A percentile compares a stretch with the other conserved stretches of the same genome.
Evolutionary conservation across 2,888 invertebrate species (phyloP).

Genomic region (Miltochrista miniata): DNA sequence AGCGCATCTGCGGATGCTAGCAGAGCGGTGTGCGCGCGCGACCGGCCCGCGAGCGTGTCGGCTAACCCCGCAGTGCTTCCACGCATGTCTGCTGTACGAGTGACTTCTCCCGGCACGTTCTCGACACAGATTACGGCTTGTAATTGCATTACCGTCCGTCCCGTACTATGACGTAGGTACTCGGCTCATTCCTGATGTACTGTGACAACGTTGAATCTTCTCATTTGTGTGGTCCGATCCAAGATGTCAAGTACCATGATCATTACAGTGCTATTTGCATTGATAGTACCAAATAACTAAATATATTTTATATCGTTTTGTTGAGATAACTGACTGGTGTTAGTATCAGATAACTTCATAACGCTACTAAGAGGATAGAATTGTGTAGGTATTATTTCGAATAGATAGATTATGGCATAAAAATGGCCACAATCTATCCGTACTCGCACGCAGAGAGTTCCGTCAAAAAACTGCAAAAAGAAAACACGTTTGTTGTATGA

Average conservation of each 20-base stretch:
- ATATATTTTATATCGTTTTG: too few relatives aligned
- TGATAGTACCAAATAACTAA: background rate
- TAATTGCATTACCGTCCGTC: conserved; percentile 78
- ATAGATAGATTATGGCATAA: too few relatives aligned
- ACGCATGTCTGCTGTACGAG: conserved; percentile 81
- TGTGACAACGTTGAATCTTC: background rate
- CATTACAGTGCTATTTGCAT: background rate
- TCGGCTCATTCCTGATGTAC: conserved; percentile 15
- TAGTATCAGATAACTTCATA: too few relatives aligned
- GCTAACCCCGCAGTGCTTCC: conserved; percentile 87
- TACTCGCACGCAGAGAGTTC: too few relatives aligned
- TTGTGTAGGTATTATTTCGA: too few relatives aligned
- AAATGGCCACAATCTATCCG: too few relatives aligned
- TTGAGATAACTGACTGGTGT: too few relatives aligned
- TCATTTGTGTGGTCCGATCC: background rate
- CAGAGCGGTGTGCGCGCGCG: conserved; percentile 75
- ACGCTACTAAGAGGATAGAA: too few relatives aligned
- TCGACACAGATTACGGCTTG: conserved; percentile 57
- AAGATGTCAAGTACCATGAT: background rate
- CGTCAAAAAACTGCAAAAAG: too few relatives aligned
- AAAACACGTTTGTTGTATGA: too few relatives aligned
- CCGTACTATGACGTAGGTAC: conserved; percentile 60
- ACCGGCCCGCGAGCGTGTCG: conserved; percentile 83
- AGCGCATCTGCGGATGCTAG: conserved; percentile 88
- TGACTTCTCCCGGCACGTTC: conserved; percentile 51